Evolutionary conservation across 1,140 invertebrate genomes (phyloP).

Genomic region (Augochlora pura): DNA sequence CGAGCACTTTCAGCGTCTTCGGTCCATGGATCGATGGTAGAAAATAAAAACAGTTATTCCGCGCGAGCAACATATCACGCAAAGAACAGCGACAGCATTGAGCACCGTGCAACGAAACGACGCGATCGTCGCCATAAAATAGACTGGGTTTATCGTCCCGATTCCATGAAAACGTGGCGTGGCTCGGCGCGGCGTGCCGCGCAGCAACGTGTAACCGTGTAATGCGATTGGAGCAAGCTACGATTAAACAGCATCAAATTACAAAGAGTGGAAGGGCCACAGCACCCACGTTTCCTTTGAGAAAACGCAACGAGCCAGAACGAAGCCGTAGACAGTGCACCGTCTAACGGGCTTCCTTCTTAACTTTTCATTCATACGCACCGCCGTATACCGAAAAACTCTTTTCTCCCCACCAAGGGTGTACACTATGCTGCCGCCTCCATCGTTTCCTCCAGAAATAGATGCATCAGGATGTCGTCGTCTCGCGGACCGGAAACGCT

Average conservation of each 20-base stretch:
- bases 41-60: neutral
- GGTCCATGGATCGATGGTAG: neutral
- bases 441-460: constrained; percentile 42
- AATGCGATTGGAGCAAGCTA: neutral
- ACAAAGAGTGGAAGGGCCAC: constrained; percentile 9
- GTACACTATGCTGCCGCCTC: neutral
- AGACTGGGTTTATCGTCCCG: neutral
- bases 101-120: neutral
- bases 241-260: constrained; percentile 34
- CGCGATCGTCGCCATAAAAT: neutral
- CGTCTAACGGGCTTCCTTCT: constrained; percentile 21
- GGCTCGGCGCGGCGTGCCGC: neutral
- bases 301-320: constrained; percentile 29
- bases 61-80: neutral
- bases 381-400: constrained; percentile 14
- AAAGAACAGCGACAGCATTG: neutral
- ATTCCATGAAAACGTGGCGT: constrained; percentile 18
- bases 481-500: constrained; percentile 55
- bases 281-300: constrained; percentile 32
- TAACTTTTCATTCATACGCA: constrained; percentile 43
- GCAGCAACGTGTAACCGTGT: constrained; percentile 3
- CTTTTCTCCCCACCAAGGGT: neutral
- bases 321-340: constrained; percentile 36
- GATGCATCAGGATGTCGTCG: constrained; percentile 49
- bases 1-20: neutral